Conservation (phyloP, 2,888 invertebrate genomes). For the Chrysomela aeneicollis region DNA sequence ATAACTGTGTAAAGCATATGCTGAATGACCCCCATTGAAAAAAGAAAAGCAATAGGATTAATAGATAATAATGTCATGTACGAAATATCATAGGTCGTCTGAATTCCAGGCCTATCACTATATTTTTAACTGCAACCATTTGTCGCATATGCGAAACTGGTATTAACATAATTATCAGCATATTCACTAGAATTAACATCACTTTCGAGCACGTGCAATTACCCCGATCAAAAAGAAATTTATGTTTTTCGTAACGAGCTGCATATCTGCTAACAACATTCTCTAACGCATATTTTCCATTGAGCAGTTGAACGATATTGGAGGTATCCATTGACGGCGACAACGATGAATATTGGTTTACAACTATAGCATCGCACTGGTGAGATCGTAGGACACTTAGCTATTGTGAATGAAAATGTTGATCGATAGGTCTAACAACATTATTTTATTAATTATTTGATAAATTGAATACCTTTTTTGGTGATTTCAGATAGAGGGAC, state of each 20-base stretch:
- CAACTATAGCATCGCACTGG: neutral
- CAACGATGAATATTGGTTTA: neutral
- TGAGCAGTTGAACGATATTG: constrained; percentile 22
- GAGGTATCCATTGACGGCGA: neutral
- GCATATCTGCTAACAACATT: constrained; percentile 26
- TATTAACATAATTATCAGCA: constrained; percentile 18
- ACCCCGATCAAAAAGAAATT: constrained; percentile 19
- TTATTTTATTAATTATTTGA: too few species aligned
- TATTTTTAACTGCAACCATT: neutral
- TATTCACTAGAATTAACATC: constrained; percentile 21
- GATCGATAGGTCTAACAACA: too few species aligned
- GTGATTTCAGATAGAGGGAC: too few species aligned
- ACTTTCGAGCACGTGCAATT: constrained; percentile 26
- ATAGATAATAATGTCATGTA: too few species aligned
- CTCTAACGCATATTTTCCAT: constrained; percentile 26
- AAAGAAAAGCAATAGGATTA: too few species aligned
- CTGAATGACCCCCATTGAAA: too few species aligned
- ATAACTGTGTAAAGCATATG: too few species aligned
- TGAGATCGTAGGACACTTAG: neutral
- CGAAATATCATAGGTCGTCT: neutral
- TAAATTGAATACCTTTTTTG: too few species aligned
- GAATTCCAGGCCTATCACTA: constrained; percentile 1
- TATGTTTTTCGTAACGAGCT: constrained; percentile 17
- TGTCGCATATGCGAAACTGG: constrained; percentile 9
- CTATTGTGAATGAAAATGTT: too few species aligned